phyloP scores from a whole-genome alignment of 2,797 vertebrate species.

The Xiphophorus birchmanni region DNA sequence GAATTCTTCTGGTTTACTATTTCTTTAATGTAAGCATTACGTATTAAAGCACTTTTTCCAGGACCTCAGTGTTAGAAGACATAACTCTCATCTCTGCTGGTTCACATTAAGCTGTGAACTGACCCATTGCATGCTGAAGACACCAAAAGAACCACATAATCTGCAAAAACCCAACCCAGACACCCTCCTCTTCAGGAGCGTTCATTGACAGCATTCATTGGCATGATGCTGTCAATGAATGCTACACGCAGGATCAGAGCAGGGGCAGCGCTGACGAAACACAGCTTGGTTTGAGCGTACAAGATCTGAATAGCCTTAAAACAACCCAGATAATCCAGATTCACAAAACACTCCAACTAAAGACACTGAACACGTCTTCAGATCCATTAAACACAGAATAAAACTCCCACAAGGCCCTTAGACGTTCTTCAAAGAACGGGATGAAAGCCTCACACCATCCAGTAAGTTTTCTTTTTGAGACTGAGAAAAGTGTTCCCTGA shows the following conservation, averaged over 20 bases:
- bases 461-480: neutral
- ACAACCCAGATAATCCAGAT: neutral
- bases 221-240: neutral
- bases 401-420: neutral
- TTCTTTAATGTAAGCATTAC: neutral
- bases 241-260: neutral
- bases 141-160: neutral
- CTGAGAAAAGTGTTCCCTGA: neutral
- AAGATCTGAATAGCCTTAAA: neutral
- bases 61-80: neutral
- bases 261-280: neutral
- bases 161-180: neutral
- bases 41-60: neutral
- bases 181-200: neutral
- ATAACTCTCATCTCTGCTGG: neutral
- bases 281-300: neutral
- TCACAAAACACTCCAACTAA: neutral
- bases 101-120: neutral
- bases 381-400: neutral
- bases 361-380: neutral
- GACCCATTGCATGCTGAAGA: neutral
- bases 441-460: neutral
- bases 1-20: neutral
- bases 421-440: neutral
- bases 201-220: no score